Evolutionary conservation across 2,113 vertebrate genomes (phyloP).

Genomic region (Bubo bubo): DNA sequence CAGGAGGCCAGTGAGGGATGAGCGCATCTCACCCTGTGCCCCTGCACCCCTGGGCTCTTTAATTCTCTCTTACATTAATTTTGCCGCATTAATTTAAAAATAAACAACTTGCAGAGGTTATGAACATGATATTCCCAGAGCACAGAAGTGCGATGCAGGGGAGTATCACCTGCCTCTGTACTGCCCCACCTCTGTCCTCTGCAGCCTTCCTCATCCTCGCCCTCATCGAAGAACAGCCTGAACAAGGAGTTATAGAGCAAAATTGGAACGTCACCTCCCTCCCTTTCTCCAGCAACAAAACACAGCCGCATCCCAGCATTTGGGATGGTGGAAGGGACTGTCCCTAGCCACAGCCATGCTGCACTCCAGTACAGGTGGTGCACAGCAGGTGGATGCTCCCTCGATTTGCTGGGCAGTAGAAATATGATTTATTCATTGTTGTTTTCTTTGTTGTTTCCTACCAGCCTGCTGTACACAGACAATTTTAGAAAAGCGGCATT

Average conservation of each 20-base stretch:
- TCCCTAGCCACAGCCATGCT: neutral
- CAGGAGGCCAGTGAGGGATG: neutral
- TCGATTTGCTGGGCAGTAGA: neutral
- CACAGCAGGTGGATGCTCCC: neutral
- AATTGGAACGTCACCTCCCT: neutral
- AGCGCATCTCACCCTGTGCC: neutral
- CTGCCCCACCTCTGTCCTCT: accelerated
- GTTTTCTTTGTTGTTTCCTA: constrained; percentile 23
- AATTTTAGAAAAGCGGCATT: neutral
- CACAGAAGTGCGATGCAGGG: accelerated
- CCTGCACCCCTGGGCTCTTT: neutral
- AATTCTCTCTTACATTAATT: neutral
- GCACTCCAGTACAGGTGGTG: neutral
- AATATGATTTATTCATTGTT: constrained; percentile 33
- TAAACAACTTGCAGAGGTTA: neutral
- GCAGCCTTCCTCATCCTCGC: neutral
- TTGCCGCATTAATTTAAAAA: neutral
- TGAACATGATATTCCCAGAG: neutral
- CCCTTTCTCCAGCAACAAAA: neutral
- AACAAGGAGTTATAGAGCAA: neutral
- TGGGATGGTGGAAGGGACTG: accelerated
- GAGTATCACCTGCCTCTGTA: neutral
- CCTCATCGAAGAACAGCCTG: neutral
- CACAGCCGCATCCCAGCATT: neutral
- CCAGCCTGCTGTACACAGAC: neutral